Conservation (phyloP, 2,113 vertebrate species). For the Dinomys branickii region DNA sequence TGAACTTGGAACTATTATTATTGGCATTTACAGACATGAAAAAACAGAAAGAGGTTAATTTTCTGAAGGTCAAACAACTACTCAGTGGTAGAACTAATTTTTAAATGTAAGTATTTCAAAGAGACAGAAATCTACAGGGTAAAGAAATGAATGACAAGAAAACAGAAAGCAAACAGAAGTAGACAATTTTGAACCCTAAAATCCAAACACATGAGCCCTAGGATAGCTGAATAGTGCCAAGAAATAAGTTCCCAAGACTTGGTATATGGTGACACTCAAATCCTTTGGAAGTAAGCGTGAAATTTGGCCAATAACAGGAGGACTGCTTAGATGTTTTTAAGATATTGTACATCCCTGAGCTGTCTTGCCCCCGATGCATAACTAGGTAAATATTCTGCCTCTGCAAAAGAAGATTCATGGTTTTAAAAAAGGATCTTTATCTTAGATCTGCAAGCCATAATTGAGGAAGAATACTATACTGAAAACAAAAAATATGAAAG, state of each 20-base stretch:
- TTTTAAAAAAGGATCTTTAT: neutral
- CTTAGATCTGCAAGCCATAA: neutral
- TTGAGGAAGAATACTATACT: neutral
- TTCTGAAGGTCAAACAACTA: neutral
- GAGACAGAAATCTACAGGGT: neutral
- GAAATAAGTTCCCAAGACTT: neutral
- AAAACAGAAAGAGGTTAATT: neutral
- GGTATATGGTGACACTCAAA: neutral
- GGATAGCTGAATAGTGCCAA: neutral
- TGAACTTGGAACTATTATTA: neutral
- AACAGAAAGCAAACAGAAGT: neutral
- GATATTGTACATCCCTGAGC: neutral
- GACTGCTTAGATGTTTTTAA: neutral
- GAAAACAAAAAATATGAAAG: neutral
- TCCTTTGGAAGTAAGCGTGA: neutral
- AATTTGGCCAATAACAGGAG: neutral
- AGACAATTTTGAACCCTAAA: neutral
- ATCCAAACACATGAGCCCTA: neutral
- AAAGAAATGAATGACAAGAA: neutral
- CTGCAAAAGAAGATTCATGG: neutral
- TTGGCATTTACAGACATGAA: slow-evolving; percentile 1
- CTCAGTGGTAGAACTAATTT: neutral
- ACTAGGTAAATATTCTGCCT: neutral
- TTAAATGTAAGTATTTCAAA: slow-evolving; percentile 31
- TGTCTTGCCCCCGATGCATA: neutral